Evolutionary conservation across 1,140 invertebrate genomes (phyloP).

Genomic region (Zaprionus ornatus): DNA sequence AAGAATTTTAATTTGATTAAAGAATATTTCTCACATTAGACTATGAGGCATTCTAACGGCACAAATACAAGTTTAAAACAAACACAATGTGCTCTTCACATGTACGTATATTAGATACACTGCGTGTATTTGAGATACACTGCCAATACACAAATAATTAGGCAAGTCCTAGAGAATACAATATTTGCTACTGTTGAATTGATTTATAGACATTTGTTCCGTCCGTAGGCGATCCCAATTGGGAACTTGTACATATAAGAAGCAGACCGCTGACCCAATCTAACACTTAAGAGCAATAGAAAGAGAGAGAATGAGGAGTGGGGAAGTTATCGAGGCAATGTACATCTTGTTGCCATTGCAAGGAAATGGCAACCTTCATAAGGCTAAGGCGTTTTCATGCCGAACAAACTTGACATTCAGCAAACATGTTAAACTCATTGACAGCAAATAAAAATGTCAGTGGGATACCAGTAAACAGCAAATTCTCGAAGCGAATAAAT

Average conservation of each 20-base stretch:
- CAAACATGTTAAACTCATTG: constrained; percentile 81
- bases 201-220: constrained; percentile 20
- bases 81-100: neutral
- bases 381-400: constrained; percentile 2
- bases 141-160: no score
- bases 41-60: neutral
- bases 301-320: neutral
- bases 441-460: constrained; percentile 83
- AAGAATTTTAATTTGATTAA: constrained; percentile 21
- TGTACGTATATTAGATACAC: no score
- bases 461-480: constrained; percentile 49
- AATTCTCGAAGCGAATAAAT: constrained; percentile 50
- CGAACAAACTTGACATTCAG: constrained; percentile 40
- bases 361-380: neutral
- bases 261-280: neutral
- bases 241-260: neutral
- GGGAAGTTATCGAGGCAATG: neutral
- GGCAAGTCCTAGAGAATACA: no score
- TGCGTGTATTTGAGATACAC: no score
- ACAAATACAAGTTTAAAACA: neutral
- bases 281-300: neutral
- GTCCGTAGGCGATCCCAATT: constrained; percentile 4
- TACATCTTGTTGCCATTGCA: neutral
- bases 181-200: constrained; percentile 9
- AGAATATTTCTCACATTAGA: neutral